Conservation (phyloP, 37 sponge, comb jelly and placozoan genomes). For the Cliona cf. orientalis region DNA sequence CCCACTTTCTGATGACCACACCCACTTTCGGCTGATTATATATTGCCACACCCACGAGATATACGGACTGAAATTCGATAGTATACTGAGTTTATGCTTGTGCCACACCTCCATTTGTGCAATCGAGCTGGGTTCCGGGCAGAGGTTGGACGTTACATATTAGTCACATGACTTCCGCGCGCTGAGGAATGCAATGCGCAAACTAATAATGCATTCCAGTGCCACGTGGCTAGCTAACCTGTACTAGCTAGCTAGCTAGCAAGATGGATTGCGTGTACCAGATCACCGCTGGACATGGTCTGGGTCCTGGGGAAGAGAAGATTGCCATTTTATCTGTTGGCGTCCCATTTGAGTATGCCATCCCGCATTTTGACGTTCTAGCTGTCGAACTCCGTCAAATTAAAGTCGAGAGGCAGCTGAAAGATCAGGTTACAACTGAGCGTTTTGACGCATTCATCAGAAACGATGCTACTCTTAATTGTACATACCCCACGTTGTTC, state of each 20-base stretch:
- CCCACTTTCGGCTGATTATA: no score
- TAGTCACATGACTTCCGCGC: not conserved
- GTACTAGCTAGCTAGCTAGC: not conserved
- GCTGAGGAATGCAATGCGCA: no score
- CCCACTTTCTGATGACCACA: no score
- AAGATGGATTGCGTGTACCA: not conserved
- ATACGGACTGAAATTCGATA: no score
- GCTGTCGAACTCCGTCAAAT: conserved; percentile 12
- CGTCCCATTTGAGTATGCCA: conserved; percentile 1
- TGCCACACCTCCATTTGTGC: no score
- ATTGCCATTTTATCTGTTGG: not conserved
- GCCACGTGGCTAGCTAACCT: not conserved
- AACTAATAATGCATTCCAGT: not conserved
- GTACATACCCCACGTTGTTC: not conserved
- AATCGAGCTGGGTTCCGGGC: no score
- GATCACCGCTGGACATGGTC: no score
- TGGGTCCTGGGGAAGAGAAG: not conserved
- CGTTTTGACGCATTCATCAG: conserved; percentile 7
- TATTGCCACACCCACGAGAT: no score
- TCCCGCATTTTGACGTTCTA: conserved; percentile 28
- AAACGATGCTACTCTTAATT: not conserved
- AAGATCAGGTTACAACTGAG: not conserved
- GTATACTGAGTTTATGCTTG: no score
- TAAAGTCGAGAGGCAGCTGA: not conserved
- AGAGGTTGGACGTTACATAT: not conserved